Base-by-base conservation (phyloP, 2,797 vertebrate species). In the Labeo calbasu region DNA sequence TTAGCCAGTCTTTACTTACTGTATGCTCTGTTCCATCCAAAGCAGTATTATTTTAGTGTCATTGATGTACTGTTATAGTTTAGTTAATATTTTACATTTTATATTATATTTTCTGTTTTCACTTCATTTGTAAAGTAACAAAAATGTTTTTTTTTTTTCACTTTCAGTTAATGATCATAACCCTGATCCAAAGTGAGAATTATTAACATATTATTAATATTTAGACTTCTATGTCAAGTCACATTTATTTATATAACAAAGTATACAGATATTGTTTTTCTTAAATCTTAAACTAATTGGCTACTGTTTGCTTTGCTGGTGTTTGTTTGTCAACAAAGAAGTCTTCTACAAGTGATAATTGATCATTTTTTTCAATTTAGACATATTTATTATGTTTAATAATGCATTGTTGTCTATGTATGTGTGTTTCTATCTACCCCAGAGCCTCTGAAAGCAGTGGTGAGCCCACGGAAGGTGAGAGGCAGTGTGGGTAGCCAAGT, bases 401-500 rank as follows among this genome's bases (percentile, higher is more conserved):
- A 4, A 3, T 66, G 28, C 23, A 19, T 63, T 65, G n/a, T 55
- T 46, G 6, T 48, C 21, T 28, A 32, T 50, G 3, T 36, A 21
- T 66, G 19, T 73, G 65, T 72, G 17, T 76, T 50, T 87, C 5
- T 25, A 75, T 75, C 55, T 1, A 83, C 70, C 72, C 71, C 88
- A 99, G 98, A 99, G 90, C 97, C 96, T 55, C 92, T 99, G 89
- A 99, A 98, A 92, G 98, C 95, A 10, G 95, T 96, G 77, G 96
- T 99, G 90, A 99, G 96, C 89, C 98, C 98, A 3, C 94, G 97
- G 86, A 99, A 97, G 92, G 97, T 99, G 87, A 98, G 97, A 87
- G 98, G 97, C 93, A 99, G 98, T 0, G 98, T 99, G 87, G 98
- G 98, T 1, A 98, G 98, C 92, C 98, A 99, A 92, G 97, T 99